Percentiles rank a stretch among this genome's conserved stretches.
These are phyloP conservation scores for Taurulus bubalis DNA, from an alignment of 2,113 vertebrate species.

Conservation along the genomic window DNA sequence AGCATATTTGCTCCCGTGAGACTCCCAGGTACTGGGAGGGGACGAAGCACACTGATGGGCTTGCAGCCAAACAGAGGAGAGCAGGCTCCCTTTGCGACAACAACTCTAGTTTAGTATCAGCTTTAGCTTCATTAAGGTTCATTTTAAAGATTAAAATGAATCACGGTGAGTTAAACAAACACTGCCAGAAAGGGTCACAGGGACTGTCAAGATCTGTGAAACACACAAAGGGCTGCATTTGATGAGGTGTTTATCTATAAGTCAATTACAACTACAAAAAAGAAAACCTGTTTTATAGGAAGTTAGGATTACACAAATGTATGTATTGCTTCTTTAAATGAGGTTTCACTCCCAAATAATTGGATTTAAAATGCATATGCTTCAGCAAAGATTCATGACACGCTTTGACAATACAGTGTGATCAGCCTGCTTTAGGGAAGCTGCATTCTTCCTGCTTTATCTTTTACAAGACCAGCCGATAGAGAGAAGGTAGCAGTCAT, in stretches of 20 bases:
- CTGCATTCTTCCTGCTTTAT: neutral
- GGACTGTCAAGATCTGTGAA: neutral
- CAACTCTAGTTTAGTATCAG: conserved; percentile 9
- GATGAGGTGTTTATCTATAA: neutral
- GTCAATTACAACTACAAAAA: neutral
- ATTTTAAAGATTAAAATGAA: conserved; percentile 30
- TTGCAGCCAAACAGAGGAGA: conserved; percentile 62
- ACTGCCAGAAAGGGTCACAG: neutral
- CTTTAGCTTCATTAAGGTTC: conserved; percentile 27
- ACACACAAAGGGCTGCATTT: neutral
- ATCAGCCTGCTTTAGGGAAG: neutral
- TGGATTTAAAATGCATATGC: neutral
- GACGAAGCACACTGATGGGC: conserved; percentile 63
- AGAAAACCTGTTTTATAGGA: neutral
- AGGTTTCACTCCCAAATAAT: neutral
- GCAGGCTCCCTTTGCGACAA: conserved; percentile 28
- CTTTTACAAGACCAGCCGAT: neutral
- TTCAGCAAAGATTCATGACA: neutral
- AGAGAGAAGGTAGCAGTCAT: neutral
- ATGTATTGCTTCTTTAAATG: neutral
- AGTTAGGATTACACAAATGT: neutral
- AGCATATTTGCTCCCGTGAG: conserved; percentile 58
- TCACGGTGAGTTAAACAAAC: conserved; percentile 8
- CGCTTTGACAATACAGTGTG: neutral
- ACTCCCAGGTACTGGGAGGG: conserved; percentile 61